A percentile compares a stretch with the other conserved stretches of the same genome.
Conservation (phyloP, 2,888 invertebrate genomes). For the Achlya flavicornis region DNA sequence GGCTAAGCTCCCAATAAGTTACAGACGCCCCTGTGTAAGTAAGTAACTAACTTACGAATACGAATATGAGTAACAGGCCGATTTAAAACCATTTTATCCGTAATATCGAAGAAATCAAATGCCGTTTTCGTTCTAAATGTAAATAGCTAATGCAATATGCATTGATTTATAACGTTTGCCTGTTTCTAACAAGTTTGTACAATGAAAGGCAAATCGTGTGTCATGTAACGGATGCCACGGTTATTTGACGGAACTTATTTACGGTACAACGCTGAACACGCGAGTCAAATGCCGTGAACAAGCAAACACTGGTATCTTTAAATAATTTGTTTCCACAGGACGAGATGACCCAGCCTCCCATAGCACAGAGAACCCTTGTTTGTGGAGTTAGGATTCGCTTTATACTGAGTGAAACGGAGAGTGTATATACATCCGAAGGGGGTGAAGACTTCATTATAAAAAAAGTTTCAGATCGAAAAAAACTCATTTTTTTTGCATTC, state of each 20-base stretch:
- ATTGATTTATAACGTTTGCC: conserved; percentile 10
- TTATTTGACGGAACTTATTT: conserved; percentile 26
- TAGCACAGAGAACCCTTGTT: no score
- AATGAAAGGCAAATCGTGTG: conserved; percentile 29
- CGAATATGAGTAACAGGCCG: not conserved
- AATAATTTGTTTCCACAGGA: no score
- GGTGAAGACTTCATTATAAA: no score
- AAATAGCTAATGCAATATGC: conserved; percentile 41
- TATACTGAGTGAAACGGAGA: no score
- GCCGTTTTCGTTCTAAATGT: conserved; percentile 32
- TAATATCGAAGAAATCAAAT: conserved; percentile 18
- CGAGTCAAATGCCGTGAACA: not conserved
- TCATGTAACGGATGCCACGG: conserved; percentile 26
- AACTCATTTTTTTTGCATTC: no score
- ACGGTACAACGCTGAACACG: not conserved
- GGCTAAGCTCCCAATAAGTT: no score
- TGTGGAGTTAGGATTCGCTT: no score
- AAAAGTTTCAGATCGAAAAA: no score
- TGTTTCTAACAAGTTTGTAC: conserved; percentile 16
- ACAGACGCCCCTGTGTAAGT: no score
- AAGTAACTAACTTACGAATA: not conserved
- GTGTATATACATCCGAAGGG: no score
- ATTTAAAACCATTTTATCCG: conserved; percentile 17
- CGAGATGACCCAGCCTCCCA: no score
- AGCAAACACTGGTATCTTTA: no score